Conservation (phyloP, 2,797 vertebrate species). For the Tolypeutes matacus region DNA sequence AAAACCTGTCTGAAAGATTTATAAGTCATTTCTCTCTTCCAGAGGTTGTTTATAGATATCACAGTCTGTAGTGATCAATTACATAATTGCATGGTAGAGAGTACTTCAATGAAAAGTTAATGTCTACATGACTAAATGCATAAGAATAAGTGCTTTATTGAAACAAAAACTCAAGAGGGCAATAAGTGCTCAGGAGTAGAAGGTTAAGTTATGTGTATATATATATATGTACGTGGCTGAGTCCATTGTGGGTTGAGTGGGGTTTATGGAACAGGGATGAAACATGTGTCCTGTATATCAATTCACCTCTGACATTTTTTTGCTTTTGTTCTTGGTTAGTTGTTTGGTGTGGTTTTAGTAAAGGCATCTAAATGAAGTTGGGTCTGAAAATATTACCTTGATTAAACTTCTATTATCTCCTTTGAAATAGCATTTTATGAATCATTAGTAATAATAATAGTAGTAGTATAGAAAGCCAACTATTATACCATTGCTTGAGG, state of each 20-base stretch:
- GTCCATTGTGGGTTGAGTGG: neutral
- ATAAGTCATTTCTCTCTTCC: constrained; percentile 59
- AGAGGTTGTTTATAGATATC: constrained; percentile 58
- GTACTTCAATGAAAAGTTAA: constrained; percentile 51
- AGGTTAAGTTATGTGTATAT: neutral
- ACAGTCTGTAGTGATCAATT: neutral
- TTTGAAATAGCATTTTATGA: neutral
- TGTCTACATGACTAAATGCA: constrained; percentile 11
- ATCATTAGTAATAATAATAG: neutral
- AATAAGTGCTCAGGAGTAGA: neutral
- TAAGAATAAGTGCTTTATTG: constrained; percentile 38
- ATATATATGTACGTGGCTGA: neutral
- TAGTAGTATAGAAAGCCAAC: neutral
- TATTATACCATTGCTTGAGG: neutral
- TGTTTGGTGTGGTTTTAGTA: neutral
- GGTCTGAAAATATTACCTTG: neutral
- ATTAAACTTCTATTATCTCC: neutral
- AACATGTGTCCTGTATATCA: neutral
- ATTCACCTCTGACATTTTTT: neutral
- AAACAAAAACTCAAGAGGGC: neutral
- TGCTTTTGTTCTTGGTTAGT: neutral
- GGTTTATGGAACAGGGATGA: neutral
- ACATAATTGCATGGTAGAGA: constrained; percentile 24
- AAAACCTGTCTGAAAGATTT: constrained; percentile 70
- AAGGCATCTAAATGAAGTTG: constrained; percentile 3